Evolutionary conservation across 2,888 invertebrate genomes (phyloP), one percentile per base, ranked within the genome.

Genomic region (Cynaeus angustus): DNA sequence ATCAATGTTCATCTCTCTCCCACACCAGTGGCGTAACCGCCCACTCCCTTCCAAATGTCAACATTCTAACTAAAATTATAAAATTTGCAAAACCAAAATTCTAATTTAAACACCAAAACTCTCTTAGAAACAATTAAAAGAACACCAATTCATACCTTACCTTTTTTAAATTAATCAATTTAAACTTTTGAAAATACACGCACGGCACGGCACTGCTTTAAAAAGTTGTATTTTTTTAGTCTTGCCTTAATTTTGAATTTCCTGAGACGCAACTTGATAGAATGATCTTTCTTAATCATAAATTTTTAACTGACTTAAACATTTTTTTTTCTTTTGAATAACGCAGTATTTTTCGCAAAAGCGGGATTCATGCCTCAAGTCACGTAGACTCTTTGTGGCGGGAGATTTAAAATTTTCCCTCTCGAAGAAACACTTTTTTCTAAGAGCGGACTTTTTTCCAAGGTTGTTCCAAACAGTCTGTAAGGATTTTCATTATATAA

Each of bases 311-410:
- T 4, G 21, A 21, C 21, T 21, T 21, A n/a, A n/a, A n/a, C 21
- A 21, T 1, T 21, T 21, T 21, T 21, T 21, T 21, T 21, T 21
- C 21, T 21, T 21, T 3, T 21, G 21, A 21, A 21, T 21, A 3
- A 26, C 3, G 5, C 33, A 33, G 13, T 8, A 41, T 53, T 56
- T 41, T 38, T 26, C n/a, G 10, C n/a, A 33, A 59, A 59, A 50
- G 28, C 26, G 12, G 45, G 30, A 12, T 46, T 62, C 69, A 59
- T 70, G 69, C 50, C 37, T 12, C 7, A 26, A 38, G 69, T 70
- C 69, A 70, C 69, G 69, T 70, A 70, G 69, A 12, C 50, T 9
- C 8, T 37, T 50, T 37, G 8, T 28, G 33, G 62, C 48, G 62
- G n/a, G 33, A 68, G 55, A 62, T 68, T 68, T 41, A 38, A 64